Base-by-base conservation (phyloP, 2,888 invertebrate genomes). In the Palloptera scutellata region DNA sequence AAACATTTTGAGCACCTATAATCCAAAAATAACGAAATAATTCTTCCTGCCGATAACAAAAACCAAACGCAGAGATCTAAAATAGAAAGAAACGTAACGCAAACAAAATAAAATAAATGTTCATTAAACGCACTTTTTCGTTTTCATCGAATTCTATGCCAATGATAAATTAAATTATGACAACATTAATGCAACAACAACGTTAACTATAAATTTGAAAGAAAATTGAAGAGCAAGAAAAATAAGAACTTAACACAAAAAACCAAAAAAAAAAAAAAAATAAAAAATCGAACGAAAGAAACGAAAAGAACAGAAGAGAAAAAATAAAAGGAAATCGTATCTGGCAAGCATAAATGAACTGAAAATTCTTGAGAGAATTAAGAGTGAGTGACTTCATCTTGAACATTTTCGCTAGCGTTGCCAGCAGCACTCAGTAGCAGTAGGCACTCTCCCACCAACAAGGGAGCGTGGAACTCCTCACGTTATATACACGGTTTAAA, bases 141-240 rank as follows among this genome's bases (percentile, higher is more conserved):
- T 48, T 48, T 48, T 48, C 2, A 48, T 48, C 2, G 48, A 48
- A 48, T 48, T 48, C 15, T 48, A 48, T 5, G 8, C 48, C 48
- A 48, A n/a, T 48, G 48, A 48, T 48, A 48, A 48, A 48, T 48
- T 48, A 48, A 48, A 48, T 48, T 48, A 48, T 48, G 48, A 48
- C 15, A 48, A 48, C 48, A 48, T n/a, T 48, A 48, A 48, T n/a
- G 15, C 15, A 48, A 48, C 48, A 48, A 48, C 48, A 5, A 48
- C 48, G 15, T n/a, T 15, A 48, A 48, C 4, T 48, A 48, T 8
- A 12, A 12, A 48, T 15, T 48, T 48, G 3, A 48, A 12, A 48
- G 15, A 48, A 48, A 48, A 5, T 48, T n/a, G 15, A 15, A n/a
- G 15, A 48, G 8, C 8, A 48, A 48, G 15, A 48, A 15, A 12